Evolutionary conservation across 1,140 invertebrate genomes (phyloP).

Genomic region (Drosophila ambigua): DNA sequence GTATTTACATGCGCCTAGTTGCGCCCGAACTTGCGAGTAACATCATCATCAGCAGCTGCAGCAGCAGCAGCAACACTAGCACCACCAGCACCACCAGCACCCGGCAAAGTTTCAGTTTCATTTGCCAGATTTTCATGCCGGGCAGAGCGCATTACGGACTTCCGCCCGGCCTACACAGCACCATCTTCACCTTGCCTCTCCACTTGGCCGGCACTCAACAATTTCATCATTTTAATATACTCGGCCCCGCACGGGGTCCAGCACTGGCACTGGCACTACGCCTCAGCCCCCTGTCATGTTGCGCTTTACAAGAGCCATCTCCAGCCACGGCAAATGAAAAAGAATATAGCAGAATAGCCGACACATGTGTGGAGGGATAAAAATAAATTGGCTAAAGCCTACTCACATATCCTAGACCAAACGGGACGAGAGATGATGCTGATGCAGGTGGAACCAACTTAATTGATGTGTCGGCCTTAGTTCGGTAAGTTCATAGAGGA

Average conservation of each 20-base stretch:
- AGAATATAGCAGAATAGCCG: too few species aligned
- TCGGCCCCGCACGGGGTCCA: background rate
- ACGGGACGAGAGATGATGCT: too few species aligned
- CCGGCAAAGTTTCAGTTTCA: slow-evolving; percentile 47
- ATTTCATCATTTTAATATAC: slow-evolving; percentile 73
- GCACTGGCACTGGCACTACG: background rate
- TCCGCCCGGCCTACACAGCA: background rate
- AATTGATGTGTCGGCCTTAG: too few species aligned
- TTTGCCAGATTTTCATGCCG: slow-evolving; percentile 39
- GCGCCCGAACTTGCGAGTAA: slow-evolving; percentile 31
- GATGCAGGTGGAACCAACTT: too few species aligned
- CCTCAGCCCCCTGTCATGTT: slow-evolving; percentile 11
- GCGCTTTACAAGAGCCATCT: slow-evolving; percentile 29
- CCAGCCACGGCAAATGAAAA: background rate
- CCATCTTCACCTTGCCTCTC: slow-evolving; percentile 24
- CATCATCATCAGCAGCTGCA: slow-evolving; percentile 31
- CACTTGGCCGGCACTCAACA: slow-evolving; percentile 52
- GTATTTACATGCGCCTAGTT: slow-evolving; percentile 71
- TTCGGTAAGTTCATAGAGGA: too few species aligned
- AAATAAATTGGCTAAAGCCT: too few species aligned
- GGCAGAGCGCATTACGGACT: slow-evolving; percentile 6
- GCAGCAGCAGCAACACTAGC: slow-evolving; percentile 8
- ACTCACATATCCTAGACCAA: too few species aligned
- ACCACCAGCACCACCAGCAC: background rate
- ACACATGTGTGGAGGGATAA: too few species aligned